Evolutionary conservation across 2,888 invertebrate species (phyloP).

Genomic region (Cheilosia vernalis): DNA sequence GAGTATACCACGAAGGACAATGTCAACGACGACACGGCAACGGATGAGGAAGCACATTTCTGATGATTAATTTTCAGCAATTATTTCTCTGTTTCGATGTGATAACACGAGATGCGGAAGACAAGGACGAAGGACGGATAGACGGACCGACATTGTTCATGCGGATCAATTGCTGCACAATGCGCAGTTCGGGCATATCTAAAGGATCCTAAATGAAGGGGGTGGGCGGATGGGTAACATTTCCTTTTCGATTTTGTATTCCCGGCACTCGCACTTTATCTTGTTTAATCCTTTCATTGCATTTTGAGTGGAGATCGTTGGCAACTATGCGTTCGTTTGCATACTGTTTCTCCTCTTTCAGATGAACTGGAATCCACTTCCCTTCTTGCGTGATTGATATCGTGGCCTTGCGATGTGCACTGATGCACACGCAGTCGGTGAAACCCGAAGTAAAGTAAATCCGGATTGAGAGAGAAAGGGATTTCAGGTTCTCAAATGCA

Average conservation of each 20-base stretch:
- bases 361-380: conserved; percentile 47
- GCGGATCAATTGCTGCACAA: conserved; percentile 70
- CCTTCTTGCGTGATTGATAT: conserved; percentile 54
- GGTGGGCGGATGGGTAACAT: conserved; percentile 27
- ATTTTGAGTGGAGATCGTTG: background rate
- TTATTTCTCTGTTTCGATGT: conserved; percentile 70
- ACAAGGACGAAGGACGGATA: conserved; percentile 3
- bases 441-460: background rate
- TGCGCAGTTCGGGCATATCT: conserved; percentile 41
- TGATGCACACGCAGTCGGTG: background rate
- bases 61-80: conserved; percentile 75
- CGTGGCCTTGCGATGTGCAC: conserved; percentile 53
- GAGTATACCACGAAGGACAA: background rate
- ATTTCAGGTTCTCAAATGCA: conserved; percentile 39
- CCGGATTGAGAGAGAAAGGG: conserved; percentile 1
- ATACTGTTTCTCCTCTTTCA: conserved; percentile 34
- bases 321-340: conserved; percentile 54
- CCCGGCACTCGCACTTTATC: conserved; percentile 13
- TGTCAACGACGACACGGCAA: conserved; percentile 25
- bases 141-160: conserved; percentile 53
- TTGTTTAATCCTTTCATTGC: conserved; percentile 27
- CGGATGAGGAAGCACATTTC: conserved; percentile 70
- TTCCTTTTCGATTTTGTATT: conserved; percentile 38
- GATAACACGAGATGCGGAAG: conserved; percentile 52
- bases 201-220: conserved; percentile 15